Evolutionary conservation across 2,797 vertebrate species (phyloP), one percentile per base, ranked within the genome.

Genomic region (Pelodytes ibericus): DNA sequence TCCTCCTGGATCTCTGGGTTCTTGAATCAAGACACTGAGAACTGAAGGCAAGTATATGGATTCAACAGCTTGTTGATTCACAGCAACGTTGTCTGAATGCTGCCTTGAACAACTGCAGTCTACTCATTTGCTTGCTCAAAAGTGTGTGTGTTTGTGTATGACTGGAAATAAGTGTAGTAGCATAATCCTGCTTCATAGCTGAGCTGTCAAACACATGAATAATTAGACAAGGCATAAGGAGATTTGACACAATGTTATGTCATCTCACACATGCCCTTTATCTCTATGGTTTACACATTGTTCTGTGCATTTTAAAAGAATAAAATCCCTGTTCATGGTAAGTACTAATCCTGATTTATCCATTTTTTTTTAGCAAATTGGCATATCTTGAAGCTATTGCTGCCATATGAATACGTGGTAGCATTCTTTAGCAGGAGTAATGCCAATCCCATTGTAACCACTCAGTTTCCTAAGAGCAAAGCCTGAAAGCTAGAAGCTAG

Each of bases 41-140:
- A 75, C 62, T 79, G 66, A 85, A 86, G 88, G 86, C 84, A 86
- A 85, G 85, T 88, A 74, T 72, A 36, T 57, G 8, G 83, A 77
- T 79, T 62, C 47, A 64, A 67, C 2, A 3, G 1, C 58, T 56
- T 81, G 72, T 75, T 79, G 31, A 74, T 84, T 78, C 56, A 61
- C 47, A 13, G 72, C 25, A 47, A 57, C 47, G 61, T 67, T 69
- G 67, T 63, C 44, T 69, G 64, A 25, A 57, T 66, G 61, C 31
- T 41, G 58, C 10, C 7, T 16, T 20, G 59, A 39, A 60, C 56
- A 49, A 49, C 56, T 60, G 73, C 74, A 70, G 58, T 29, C 41
- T 20, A 24, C 57, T 22, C 4, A 31, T 56, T 26, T 29, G 59
- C 41, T 27, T 44, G 58, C 24, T 36, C 4, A 30, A 33, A 22